Evolutionary conservation across 2,113 vertebrate species (phyloP).

Genomic region (Balaeniceps rex): DNA sequence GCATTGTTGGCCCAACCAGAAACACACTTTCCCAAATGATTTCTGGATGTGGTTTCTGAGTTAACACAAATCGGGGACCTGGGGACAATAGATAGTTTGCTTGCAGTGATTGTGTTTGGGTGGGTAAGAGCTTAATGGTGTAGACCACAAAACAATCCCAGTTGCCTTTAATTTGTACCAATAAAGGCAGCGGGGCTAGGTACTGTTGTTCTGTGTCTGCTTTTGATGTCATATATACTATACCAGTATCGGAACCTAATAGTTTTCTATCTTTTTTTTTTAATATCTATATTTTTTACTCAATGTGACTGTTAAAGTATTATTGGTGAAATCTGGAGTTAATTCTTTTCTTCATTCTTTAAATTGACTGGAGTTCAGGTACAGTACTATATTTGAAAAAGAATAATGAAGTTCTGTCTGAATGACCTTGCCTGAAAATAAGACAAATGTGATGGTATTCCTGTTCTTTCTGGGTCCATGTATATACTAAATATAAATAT

Average conservation of each 20-base stretch:
- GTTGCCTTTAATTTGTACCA: background rate
- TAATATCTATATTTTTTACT: background rate
- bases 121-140: background rate
- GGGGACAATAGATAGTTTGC: background rate
- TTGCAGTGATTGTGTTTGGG: background rate
- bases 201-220: background rate
- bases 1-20: slow-evolving; percentile 24
- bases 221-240: background rate
- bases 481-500: background rate
- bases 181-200: background rate
- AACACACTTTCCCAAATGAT: background rate
- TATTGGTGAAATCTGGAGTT: background rate
- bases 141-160: background rate
- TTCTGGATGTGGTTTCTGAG: slow-evolving; percentile 42
- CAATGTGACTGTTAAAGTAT: background rate
- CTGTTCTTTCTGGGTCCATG: background rate
- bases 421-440: background rate
- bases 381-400: background rate
- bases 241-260: background rate
- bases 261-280: background rate
- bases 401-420: background rate
- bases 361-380: background rate
- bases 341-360: background rate
- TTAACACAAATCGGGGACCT: slow-evolving; percentile 19
- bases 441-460: background rate